Evolutionary conservation across 2,888 invertebrate genomes (phyloP), one percentile per base, ranked within the genome.

Genomic region (Mesorhabditis spiculigera): DNA sequence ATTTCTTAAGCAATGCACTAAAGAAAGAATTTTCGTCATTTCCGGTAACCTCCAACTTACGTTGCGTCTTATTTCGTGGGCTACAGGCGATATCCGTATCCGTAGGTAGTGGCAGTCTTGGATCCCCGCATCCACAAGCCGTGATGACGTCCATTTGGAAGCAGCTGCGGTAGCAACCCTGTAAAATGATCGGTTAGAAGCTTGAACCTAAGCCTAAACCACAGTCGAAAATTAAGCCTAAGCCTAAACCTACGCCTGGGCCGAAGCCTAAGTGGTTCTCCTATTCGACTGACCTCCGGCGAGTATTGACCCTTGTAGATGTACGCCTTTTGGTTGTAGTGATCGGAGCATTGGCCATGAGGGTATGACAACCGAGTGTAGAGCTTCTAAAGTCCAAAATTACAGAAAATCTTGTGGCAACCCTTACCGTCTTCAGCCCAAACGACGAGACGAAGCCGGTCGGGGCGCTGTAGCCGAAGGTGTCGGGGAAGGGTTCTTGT

Each of bases 401-500:
- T 13, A 50, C 10, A 50, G n/a, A 50, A n/a, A 50, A 2, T 3
- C n/a, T 13, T 50, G 1, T 43, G 16, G 10, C n/a, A 67, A 13
- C 45, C 44, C 66, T 58, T 63, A 85, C 85, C 62, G 82, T 84
- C 81, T 86, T 86, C n/a, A 86, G 68, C 5, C 86, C 86, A 66
- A 86, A 86, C 4, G 83, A 83, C 5, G 86, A 86, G 5, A 86
- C 78, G 70, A 85, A 83, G 5, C 86, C 86, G 5, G 83, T 83
- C 0, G 86, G 86, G 4, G 86, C 86, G 65, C 76, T 77, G 73
- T 86, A 86, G 43, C 86, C 85, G 64, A 85, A 85, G 4, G 82
- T 84, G 67, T 85, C 86, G 2, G 86, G 86, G 68, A 86, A 86
- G 0, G 85, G 82, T 62, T 83, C 81, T 66, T 86, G 82, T 67